Evolutionary conservation across 2,888 invertebrate species (phyloP).

Genomic region (Caenorhabditis imperialis): DNA sequence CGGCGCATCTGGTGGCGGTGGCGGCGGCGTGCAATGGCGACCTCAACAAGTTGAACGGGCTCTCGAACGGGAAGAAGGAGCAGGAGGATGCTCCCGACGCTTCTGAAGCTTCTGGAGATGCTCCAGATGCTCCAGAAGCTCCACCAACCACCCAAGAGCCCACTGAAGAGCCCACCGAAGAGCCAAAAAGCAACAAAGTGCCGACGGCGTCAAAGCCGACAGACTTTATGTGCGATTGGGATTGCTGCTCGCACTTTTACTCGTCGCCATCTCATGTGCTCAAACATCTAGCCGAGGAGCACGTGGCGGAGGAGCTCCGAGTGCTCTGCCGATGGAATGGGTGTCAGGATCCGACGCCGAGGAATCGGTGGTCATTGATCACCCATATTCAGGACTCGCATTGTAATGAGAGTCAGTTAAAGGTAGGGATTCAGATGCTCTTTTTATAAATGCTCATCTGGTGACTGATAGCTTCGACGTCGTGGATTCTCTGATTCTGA

Average conservation of each 20-base stretch:
- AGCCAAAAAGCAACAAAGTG: not conserved
- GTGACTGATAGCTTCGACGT: too few relatives aligned
- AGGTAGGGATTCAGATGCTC: too few relatives aligned
- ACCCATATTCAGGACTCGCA: constrained; percentile 95
- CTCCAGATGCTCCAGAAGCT: not conserved
- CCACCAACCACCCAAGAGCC: too few relatives aligned
- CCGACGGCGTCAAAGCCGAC: constrained; percentile 14
- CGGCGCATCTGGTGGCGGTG: constrained; percentile 35
- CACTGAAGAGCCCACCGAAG: not conserved
- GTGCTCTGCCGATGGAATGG: constrained; percentile 71
- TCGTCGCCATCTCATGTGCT: constrained; percentile 58
- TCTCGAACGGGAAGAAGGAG: constrained; percentile 16
- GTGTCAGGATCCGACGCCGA: constrained; percentile 71
- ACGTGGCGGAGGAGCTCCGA: constrained; percentile 60
- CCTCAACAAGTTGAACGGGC: constrained; percentile 27
- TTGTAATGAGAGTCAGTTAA: constrained; percentile 85
- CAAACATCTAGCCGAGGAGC: constrained; percentile 67
- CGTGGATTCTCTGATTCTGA: too few relatives aligned
- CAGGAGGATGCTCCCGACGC: too few relatives aligned
- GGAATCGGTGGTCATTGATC: constrained; percentile 87
- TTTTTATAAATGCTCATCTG: too few relatives aligned
- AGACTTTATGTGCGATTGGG: constrained; percentile 76
- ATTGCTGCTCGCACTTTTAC: constrained; percentile 68
- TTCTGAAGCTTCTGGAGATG: not conserved
- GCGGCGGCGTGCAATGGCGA: constrained; percentile 40